Percentiles rank a stretch among this genome's conserved stretches.
Evolutionary conservation across 2,113 vertebrate species (phyloP).

Genomic region (Dendrocopos noguchii): DNA sequence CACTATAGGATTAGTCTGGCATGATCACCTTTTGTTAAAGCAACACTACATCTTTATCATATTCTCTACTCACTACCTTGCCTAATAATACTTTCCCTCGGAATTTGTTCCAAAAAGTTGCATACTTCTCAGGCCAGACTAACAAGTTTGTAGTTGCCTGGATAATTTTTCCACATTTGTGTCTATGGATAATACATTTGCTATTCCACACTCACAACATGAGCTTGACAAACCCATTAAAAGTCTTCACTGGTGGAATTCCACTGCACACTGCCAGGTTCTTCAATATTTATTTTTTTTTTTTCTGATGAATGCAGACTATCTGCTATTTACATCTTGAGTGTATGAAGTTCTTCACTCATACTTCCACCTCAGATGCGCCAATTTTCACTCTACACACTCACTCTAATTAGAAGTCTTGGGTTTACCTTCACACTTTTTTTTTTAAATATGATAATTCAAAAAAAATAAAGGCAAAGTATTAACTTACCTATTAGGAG

Average conservation of each 20-base stretch:
- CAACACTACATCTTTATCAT: constrained; percentile 13
- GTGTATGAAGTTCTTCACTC: neutral
- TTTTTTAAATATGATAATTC: no score
- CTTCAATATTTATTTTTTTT: neutral
- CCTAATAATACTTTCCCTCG: constrained; percentile 18
- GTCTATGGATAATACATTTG: constrained; percentile 33
- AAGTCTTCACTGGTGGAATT: constrained; percentile 42
- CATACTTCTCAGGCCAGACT: constrained; percentile 23
- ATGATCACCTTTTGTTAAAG: constrained; percentile 2
- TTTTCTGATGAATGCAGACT: neutral
- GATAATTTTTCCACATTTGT: constrained; percentile 35
- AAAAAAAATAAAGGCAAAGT: constrained; percentile 26
- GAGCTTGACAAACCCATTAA: constrained; percentile 45
- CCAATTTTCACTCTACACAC: neutral
- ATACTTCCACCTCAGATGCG: neutral
- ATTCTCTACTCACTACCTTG: constrained; percentile 1
- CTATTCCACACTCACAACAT: constrained; percentile 32
- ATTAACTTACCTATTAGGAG: neutral
- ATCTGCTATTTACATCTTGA: constrained; percentile 29
- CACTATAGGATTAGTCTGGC: neutral
- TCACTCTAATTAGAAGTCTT: neutral
- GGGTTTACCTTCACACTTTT: constrained; percentile 5
- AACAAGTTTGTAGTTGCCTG: constrained; percentile 32
- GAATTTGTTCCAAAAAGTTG: constrained; percentile 34
- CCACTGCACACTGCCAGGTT: neutral